Percentiles rank a stretch among this genome's conserved stretches.
Conservation (phyloP, 2,797 vertebrate genomes). For the Platyrinchus mystaceus region DNA sequence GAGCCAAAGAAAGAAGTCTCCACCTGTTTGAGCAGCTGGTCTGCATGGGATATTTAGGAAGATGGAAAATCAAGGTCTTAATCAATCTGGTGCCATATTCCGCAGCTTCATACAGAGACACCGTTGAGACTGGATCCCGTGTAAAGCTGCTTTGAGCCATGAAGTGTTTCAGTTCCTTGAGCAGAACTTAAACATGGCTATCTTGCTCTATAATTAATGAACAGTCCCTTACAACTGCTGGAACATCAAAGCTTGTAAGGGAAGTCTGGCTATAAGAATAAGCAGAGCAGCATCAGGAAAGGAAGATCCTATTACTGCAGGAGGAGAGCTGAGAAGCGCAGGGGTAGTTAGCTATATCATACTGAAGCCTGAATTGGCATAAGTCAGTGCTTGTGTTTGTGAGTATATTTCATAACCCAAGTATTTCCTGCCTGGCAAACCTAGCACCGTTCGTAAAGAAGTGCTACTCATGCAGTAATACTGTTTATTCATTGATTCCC, state of each 20-base stretch:
- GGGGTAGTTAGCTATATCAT: background rate
- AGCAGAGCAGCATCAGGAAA: background rate
- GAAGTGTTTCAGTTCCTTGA: background rate
- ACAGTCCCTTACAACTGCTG: background rate
- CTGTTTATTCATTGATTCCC: background rate
- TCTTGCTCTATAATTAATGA: background rate
- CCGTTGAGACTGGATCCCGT: background rate
- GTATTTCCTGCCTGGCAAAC: background rate
- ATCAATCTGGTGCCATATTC: background rate
- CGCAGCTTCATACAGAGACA: background rate
- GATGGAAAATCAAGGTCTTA: background rate
- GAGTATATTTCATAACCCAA: background rate
- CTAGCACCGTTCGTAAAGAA: background rate
- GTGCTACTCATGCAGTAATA: background rate
- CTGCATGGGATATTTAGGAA: background rate
- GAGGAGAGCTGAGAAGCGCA: background rate
- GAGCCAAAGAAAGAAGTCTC: background rate
- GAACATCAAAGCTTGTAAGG: background rate
- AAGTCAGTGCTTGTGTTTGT: background rate
- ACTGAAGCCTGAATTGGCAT: background rate
- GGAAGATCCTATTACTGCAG: background rate
- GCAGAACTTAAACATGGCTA: rapidly evolving
- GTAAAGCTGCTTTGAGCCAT: background rate
- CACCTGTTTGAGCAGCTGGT: background rate
- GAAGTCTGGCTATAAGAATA: background rate